Evolutionary conservation across 2,888 invertebrate species (phyloP), one percentile per base, ranked within the genome.

Genomic region (Nudaria mundana): DNA sequence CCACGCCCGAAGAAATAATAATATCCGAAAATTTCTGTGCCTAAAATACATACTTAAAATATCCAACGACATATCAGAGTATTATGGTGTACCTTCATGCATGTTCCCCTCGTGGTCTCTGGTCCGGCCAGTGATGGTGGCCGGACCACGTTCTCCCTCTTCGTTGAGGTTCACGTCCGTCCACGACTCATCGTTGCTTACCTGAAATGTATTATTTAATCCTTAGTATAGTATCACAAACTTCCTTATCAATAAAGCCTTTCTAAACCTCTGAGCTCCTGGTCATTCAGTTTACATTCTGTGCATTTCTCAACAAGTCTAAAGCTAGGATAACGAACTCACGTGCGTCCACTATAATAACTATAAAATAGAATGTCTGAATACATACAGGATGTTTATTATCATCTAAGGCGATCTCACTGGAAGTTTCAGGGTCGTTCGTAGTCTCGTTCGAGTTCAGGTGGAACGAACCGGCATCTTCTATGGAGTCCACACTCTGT

Each of bases 121-220:
- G 5, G 90, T 81, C 40, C 91, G 78, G 31, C 91, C 91, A 0
- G 86, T 82, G 50, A 86, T 86, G 12, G 86, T 86, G 32, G 86
- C 83, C 0, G 86, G 86, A 0, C 87, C 87, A 83, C 93, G 66
- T 86, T 93, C 68, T 68, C 91, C 87, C 44, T 96, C 97, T 71
- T 97, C 97, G 68, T 97, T 97, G 33, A 97, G 86, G 76, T 97
- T 97, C 25, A 97, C 97, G 69, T 97, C 97, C 1, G 97, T 97
- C 97, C 97, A 97, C 32, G 95, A 96, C 66, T 97, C 97, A 65
- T 97, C 97, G 55, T 93, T 93, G 50, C 91, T 92, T 25, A 86
- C 87, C 87, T 87, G 44, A 1, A 65, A 65, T 13, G 5, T 20
- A 8, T 20, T 4, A n/a, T n/a, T n/a, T n/a, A n/a, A n/a, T n/a